Evolutionary conservation across 2,797 vertebrate species (phyloP).

Genomic region (Apogon talboti): DNA sequence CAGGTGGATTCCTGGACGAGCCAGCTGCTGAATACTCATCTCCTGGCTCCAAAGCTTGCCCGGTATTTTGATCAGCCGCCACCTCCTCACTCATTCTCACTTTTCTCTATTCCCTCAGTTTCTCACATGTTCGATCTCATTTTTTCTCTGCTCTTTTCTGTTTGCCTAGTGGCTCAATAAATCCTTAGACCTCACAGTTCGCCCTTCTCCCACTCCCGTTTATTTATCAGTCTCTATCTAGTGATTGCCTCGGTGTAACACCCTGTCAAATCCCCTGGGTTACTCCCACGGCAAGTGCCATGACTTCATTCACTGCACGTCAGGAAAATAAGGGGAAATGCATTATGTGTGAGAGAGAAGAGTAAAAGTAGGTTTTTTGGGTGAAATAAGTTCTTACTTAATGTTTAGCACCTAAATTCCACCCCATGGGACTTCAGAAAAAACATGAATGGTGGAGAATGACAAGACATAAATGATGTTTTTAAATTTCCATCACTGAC

Average conservation of each 20-base stretch:
- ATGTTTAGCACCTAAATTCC: too few species aligned
- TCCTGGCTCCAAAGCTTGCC: neutral
- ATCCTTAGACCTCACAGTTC: conserved; percentile 29
- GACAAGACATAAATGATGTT: too few species aligned
- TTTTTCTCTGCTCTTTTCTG: conserved; percentile 28
- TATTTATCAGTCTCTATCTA: conserved; percentile 14
- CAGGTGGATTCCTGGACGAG: conserved; percentile 52
- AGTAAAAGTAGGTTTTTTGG: too few species aligned
- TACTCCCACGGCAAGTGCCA: neutral
- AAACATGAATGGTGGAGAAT: too few species aligned
- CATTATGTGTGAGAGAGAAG: too few species aligned
- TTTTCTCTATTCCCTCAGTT: neutral
- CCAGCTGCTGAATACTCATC: conserved; percentile 53
- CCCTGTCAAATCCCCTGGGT: conserved; percentile 11
- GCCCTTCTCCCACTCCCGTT: neutral
- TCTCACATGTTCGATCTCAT: conserved; percentile 26
- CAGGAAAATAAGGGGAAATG: neutral
- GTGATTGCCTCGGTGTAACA: conserved; percentile 4
- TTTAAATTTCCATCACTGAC: too few species aligned
- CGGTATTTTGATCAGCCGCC: conserved; percentile 17
- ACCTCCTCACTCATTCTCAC: neutral
- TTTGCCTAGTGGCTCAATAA: conserved; percentile 34
- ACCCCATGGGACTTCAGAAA: too few species aligned
- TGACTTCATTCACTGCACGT: conserved; percentile 3
- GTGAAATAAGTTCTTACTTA: too few species aligned